Evolutionary conservation across 2,113 vertebrate genomes (phyloP).

Genomic region (Oncorhynchus masou): DNA sequence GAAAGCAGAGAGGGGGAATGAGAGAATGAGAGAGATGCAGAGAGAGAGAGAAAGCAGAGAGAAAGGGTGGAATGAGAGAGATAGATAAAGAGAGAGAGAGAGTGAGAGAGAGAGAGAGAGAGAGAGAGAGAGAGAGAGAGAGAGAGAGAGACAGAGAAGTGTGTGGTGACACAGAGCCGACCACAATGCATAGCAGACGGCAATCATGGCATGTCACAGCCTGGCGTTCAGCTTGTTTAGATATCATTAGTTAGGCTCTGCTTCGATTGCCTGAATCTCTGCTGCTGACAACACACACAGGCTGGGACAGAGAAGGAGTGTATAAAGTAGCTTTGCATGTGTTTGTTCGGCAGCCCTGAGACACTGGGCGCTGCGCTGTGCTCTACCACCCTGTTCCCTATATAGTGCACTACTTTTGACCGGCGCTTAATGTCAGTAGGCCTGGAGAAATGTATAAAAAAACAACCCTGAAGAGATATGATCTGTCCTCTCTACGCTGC

Average conservation of each 20-base stretch:
- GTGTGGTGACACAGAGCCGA: background rate
- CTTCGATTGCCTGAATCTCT: slow-evolving; percentile 11
- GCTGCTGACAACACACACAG: slow-evolving; percentile 14
- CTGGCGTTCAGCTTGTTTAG: slow-evolving; percentile 28
- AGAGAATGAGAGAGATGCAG: background rate
- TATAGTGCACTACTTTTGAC: no score
- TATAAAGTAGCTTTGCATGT: slow-evolving; percentile 17
- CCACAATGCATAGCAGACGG: slow-evolving; percentile 11
- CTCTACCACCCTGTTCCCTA: background rate
- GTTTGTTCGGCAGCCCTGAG: background rate
- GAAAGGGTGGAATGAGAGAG: background rate
- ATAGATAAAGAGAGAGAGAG: background rate
- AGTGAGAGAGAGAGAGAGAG: background rate
- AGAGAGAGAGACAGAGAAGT: background rate
- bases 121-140: no score
- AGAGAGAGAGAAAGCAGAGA: background rate
- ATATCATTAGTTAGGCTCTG: slow-evolving; percentile 20
- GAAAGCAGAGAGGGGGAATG: no score
- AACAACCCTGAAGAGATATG: background rate
- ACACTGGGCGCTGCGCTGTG: no score
- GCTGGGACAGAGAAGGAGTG: slow-evolving; percentile 10
- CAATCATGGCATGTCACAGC: slow-evolving; percentile 19
- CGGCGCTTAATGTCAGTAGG: no score
- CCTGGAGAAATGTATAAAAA: background rate
- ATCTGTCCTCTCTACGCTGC: background rate